Evolutionary conservation across 2,113 vertebrate genomes (phyloP).

Genomic region (Pandion haliaetus): DNA sequence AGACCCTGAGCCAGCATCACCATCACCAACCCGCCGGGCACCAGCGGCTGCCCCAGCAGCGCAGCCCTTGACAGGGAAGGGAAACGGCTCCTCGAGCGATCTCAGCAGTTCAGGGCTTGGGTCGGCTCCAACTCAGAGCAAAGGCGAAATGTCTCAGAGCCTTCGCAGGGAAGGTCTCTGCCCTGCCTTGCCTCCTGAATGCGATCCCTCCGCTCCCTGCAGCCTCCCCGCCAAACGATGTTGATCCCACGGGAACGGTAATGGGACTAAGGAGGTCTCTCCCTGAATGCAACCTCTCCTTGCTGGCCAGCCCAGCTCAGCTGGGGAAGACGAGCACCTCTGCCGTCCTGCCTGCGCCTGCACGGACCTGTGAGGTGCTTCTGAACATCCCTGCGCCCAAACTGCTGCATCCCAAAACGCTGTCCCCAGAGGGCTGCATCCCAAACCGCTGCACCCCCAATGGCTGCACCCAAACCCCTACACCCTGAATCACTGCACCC

Average conservation of each 20-base stretch:
- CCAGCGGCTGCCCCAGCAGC: rapidly evolving
- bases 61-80: not conserved
- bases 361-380: not conserved
- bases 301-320: not conserved
- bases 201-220: not conserved
- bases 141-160: not conserved
- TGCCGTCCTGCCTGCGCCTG: not conserved
- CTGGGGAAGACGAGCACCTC: not conserved
- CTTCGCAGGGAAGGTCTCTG: not conserved
- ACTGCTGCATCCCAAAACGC: too few species aligned
- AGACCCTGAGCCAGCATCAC: not conserved
- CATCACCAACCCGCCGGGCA: not conserved
- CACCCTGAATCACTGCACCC: not conserved
- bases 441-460: not conserved
- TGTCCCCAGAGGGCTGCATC: too few species aligned
- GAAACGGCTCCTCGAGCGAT: not conserved
- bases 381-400: not conserved
- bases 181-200: not conserved
- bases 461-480: not conserved
- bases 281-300: not conserved
- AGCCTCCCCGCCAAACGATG: not conserved
- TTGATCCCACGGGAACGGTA: not conserved
- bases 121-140: not conserved
- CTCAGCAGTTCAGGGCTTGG: not conserved
- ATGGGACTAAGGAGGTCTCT: not conserved